phyloP scores from a whole-genome alignment of 2,888 invertebrate genomes.

The Nemotelus nigrinus region DNA sequence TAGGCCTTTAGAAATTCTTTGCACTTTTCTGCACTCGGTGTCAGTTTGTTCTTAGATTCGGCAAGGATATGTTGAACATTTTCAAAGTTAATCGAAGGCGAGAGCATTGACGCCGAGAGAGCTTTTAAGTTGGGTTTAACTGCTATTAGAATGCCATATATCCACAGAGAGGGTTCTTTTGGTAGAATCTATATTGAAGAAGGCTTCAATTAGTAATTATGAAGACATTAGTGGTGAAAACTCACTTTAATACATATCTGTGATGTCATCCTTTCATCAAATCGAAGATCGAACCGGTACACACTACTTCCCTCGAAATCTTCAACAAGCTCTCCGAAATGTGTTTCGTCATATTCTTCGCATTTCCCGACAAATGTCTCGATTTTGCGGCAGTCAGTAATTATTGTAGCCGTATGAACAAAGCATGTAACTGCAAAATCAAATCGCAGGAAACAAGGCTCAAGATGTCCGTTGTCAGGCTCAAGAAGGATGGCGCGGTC shows the following conservation, averaged over 20 bases:
- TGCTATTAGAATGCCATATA: slow-evolving; percentile 58
- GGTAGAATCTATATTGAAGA: slow-evolving; percentile 50
- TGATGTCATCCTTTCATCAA: slow-evolving; percentile 47
- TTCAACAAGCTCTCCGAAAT: slow-evolving; percentile 56
- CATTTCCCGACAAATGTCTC: slow-evolving; percentile 59
- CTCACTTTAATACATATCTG: slow-evolving; percentile 15
- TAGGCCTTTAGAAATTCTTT: slow-evolving; percentile 54
- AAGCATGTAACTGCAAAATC: slow-evolving; percentile 49
- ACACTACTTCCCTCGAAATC: slow-evolving; percentile 55
- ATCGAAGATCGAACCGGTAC: slow-evolving; percentile 61
- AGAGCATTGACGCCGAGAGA: slow-evolving; percentile 4
- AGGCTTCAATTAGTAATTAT: not conserved
- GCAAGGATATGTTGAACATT: slow-evolving; percentile 59
- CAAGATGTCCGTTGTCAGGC: slow-evolving; percentile 13
- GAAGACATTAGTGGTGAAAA: not conserved
- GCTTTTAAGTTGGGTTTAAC: slow-evolving; percentile 28
- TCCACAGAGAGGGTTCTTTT: slow-evolving; percentile 57
- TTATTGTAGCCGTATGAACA: slow-evolving; percentile 58
- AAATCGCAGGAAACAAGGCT: not conserved
- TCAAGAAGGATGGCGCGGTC: slow-evolving; percentile 56
- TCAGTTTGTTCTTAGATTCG: slow-evolving; percentile 53
- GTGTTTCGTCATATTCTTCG: slow-evolving; percentile 60
- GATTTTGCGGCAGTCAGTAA: slow-evolving; percentile 59
- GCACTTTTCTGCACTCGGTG: slow-evolving; percentile 57
- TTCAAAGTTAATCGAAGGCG: slow-evolving; percentile 55